Evolutionary conservation across 2,797 vertebrate species (phyloP).

Genomic region (Darevskia nairensis): DNA sequence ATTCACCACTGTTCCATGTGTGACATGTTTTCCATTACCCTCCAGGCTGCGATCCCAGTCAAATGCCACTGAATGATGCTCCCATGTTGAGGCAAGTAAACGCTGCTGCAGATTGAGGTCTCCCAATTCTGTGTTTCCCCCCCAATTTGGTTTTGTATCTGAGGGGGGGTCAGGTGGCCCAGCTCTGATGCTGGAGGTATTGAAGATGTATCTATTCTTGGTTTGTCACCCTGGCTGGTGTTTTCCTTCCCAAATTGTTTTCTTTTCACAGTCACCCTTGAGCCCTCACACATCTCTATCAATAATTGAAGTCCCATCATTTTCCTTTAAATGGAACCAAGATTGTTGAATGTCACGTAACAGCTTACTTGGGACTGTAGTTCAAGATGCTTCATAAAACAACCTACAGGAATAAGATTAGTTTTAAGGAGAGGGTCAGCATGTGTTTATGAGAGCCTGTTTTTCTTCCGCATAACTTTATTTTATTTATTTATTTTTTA

Average conservation of each 20-base stretch:
- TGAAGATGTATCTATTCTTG: neutral
- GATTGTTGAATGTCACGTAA: neutral
- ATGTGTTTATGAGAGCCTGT: neutral
- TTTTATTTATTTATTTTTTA: no score
- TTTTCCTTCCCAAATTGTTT: constrained; percentile 7
- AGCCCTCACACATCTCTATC: neutral
- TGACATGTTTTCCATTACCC: neutral
- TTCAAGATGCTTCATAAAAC: neutral
- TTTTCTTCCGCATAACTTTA: neutral
- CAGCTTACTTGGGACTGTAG: neutral
- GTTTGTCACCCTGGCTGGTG: neutral
- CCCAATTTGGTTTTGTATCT: neutral
- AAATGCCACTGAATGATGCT: neutral
- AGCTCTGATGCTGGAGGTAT: neutral
- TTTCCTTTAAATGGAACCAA: constrained; percentile 17
- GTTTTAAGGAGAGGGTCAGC: neutral
- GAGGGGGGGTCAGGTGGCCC: neutral
- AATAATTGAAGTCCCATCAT: neutral
- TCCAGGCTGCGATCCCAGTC: rapidly evolving
- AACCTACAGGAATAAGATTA: neutral
- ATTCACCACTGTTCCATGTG: neutral
- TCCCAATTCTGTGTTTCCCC: constrained; percentile 9
- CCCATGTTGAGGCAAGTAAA: neutral
- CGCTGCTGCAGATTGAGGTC: neutral
- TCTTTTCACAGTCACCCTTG: neutral